Base-by-base conservation (phyloP, 2,888 invertebrate species). In the Acleris sparsana region DNA sequence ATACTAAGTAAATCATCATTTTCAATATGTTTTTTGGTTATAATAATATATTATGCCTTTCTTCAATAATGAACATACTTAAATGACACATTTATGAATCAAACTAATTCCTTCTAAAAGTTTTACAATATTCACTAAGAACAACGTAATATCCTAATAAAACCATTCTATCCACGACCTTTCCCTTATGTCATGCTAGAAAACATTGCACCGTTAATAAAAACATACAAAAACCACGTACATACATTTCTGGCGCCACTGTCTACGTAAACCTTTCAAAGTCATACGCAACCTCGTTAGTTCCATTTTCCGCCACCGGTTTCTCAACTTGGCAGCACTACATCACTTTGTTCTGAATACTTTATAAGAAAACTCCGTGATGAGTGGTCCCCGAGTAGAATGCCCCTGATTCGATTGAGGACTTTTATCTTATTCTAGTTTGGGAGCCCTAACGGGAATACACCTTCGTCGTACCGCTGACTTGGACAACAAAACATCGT, bases 301-400 rank as follows among this genome's bases (percentile, higher is more conserved):
- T 61, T 61, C 53, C 17, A 18, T 17, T 18, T 51, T 18, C 18
- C 22, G 29, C 56, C 62, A 62, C 62, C 44, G 20, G 44, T 18
- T 29, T n/a, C 22, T 43, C 25, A 11, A 29, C 52, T 61, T 61
- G 25, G 53, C 6, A 18, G 22, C 43, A 61, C 22, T 63, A 53
- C 59, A 64, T 64, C 63, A 64, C 48, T 39, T 17, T 16, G 18
- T 16, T 43, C 53, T 64, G 63, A 64, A 64, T 64, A 59, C 48
- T 59, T 64, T 48, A 64, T 59, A 58, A 53, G 53, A 25, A 39
- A 46, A 18, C 39, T 16, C 43, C 16, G 59, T 64, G 63, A 64
- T 59, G 63, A 64, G 63, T 64, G 63, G 53, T 58, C 58, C 25
- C 53, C 39, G 58, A 64, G 59, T 53, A 59, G 48, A 64, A 64